Evolutionary conservation across 1,140 invertebrate genomes (phyloP), one percentile per base, ranked within the genome.

Genomic region (Procambarus virginalis): DNA sequence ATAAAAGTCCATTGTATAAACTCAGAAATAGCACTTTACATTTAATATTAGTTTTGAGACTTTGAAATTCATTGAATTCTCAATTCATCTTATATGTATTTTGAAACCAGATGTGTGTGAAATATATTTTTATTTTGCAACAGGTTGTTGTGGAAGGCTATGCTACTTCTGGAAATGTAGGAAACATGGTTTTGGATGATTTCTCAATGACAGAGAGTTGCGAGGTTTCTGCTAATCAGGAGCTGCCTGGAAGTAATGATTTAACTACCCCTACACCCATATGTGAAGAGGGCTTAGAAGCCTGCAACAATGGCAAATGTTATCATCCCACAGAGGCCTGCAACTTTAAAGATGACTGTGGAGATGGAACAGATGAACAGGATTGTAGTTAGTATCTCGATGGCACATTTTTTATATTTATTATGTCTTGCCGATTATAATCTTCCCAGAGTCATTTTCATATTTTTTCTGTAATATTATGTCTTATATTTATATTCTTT

Each of bases 341-440:
- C 58, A 89, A 89, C 81, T 89, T 89, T 45, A 75, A 76, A 9
- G 76, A 89, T 70, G 88, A 89, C 58, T 89, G 88, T 55, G 81
- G 81, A 14, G 88, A 89, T 68, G 88, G 88, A 9, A 89, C 88
- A 8, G 88, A 89, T 70, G 88, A 89, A 75, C 51, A 8, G 45
- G 55, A 68, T 10, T 89, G 88, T 34, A 89, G 88, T 89, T 64
- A 89, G 88, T 89, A 55, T 55, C 22, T 58, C 0, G 2, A 58
- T 55, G 46, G 9, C 12, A 81, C n/a, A 10, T 78, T 86, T 12
- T 49, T 55, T 51, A 45, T 68, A 9, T 46, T 60, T 64, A 64
- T 17, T 4, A 64, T 64, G 60, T 64, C 4, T 64, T 64, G 60
- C 60, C 4, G 2, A 10, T 17, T 17, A 12, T 64, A 14, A 64